These are phyloP conservation scores for Ophthalmotilapia sp. DNA, from an alignment of 2,113 vertebrate genomes.

Conservation along the genomic window DNA sequence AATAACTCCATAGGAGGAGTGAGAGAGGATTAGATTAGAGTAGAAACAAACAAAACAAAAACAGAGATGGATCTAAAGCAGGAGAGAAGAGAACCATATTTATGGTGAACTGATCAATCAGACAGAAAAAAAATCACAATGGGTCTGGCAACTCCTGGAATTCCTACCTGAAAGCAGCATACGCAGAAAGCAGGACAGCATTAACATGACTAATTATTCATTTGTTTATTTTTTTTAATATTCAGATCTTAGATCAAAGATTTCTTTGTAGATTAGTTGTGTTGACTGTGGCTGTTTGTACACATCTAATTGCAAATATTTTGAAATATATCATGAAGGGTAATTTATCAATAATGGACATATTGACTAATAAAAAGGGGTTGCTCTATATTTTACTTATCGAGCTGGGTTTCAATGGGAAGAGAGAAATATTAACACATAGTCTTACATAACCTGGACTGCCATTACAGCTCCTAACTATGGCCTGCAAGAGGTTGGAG, in stretches of 20 bases:
- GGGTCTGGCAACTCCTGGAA: background rate
- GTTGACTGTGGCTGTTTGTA: background rate
- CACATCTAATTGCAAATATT: background rate
- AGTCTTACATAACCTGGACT: background rate
- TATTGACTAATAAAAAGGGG: background rate
- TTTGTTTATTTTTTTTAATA: background rate
- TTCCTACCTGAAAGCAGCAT: background rate
- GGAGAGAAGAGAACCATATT: background rate
- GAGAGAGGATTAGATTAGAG: background rate
- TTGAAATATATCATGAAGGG: background rate
- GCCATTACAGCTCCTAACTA: background rate
- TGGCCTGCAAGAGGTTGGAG: background rate
- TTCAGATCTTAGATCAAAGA: background rate
- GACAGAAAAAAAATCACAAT: background rate
- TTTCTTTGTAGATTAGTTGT: background rate
- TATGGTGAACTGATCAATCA: background rate
- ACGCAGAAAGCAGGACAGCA: background rate
- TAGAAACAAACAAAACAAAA: background rate
- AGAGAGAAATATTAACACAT: background rate
- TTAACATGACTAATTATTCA: background rate
- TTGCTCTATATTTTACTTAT: background rate
- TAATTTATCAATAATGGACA: background rate
- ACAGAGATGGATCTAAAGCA: background rate
- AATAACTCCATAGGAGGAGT: constrained; percentile 2
- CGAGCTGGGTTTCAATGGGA: background rate